Base-by-base conservation (phyloP, 2,113 vertebrate genomes). In the Sisor rabdophorus region DNA sequence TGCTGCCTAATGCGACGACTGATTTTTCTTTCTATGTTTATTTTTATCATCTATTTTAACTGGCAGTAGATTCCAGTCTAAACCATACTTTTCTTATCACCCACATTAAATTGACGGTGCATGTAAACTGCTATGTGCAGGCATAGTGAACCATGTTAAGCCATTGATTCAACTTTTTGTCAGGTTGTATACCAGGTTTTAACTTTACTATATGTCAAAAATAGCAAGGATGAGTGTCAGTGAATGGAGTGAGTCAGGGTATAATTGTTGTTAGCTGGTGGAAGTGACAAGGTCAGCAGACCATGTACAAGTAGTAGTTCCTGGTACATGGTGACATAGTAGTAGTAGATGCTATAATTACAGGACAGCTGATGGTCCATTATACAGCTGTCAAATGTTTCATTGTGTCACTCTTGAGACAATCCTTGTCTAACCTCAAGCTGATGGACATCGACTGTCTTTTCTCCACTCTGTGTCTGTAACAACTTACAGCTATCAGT, bases 201-300 rank as follows among this genome's bases (percentile, higher is more conserved):
- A 59, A 48, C 61, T 59, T 82, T 52, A 13, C 64, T 87, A 88
- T 89, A 85, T 84, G 87, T 81, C 71, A 87, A 83, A 89, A 82
- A 77, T 85, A 83, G 86, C 77, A 71, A 80, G 80, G 79, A 77
- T 85, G 86, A 87, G 76, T 76, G 56, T 65, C 84, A 61, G 79
- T 65, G 73, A 63, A 76, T 56, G 60, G 76, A 78, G 50, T 53
- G 20, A 30, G 53, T 73, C 9, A 56, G 72, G 54, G 32, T 72
- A 40, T 83, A 77, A 83, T 63, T 81, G 79, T n/a, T 73, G 44
- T 44, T 17, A 48, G 73, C 55, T 61, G 59, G 61, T 58, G 76
- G 72, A 52, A 83, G 61, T 72, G 72, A 79, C 71, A 78, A 69
- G 73, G 68, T 79, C 68, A 55, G 20, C 15, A n/a, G 71, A 77